Base-by-base conservation (phyloP, 2,113 vertebrate species). In the Tretioscincus oriximinensis region DNA sequence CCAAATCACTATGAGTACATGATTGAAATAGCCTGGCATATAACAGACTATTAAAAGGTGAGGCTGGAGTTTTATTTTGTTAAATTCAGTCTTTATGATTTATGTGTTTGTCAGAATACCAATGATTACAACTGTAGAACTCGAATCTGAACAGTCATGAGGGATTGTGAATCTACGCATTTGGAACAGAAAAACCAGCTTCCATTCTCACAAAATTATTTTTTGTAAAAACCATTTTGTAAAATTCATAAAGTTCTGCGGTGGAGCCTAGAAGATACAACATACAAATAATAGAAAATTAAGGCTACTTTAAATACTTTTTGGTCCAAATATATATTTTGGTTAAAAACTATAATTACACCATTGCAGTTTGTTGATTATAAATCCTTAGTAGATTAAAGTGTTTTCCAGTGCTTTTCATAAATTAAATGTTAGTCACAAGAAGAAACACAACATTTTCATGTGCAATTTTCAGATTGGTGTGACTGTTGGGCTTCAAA, bases 261-360 rank as follows among this genome's bases (percentile, higher is more conserved):
- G 31, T 66, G 61, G 12, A 66, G 20, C 60, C 60, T 35, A 65
- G 8, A 63, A n/a, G 80, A 45, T 14, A 71, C 28, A 54, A 63
- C 18, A 9, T 9, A 58, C 9, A n/a, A 78, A 68, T 47, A 75
- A 81, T 24, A 87, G 45, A 78, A 90, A 92, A 78, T 79, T 80
- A 90, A 92, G 88, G 90, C 89, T 86, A 49, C 64, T 78, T 77
- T 2, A 35, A 41, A 78, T 80, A 73, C 67, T 85, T 85, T 47
- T 84, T 82, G 64, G 29, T 81, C 66, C 7, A 2, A 63, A 58
- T 66, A 79, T 77, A 45, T 72, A 51, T 11, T 70, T n/a, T 66
- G 77, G 72, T 71, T 24, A 86, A 69, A 76, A 71, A 77, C 54
- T 77, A 8, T 31, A 88, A 77, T 74, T 0, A 1, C 58, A 80